phyloP scores from a whole-genome alignment of 2,797 vertebrate genomes.

The Lutjanus campechanus region DNA sequence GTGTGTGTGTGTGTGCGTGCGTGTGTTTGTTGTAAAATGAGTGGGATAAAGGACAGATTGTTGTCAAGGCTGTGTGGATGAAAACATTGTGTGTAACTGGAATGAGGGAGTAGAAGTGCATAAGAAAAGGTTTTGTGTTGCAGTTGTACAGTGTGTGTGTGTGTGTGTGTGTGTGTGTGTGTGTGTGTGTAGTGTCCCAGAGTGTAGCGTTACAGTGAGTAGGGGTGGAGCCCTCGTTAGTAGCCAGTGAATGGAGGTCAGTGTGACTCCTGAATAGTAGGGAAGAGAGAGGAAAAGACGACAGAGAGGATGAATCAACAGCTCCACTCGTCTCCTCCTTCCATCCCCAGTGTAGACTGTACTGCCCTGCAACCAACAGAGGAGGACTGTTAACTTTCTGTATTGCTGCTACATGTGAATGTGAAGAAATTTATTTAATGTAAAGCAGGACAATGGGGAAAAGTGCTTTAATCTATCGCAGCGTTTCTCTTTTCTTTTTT shows the following conservation, averaged over 20 bases:
- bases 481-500: too few species aligned
- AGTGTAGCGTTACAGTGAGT: slow-evolving; percentile 68
- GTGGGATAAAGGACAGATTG: slow-evolving; percentile 63
- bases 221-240: slow-evolving; percentile 51
- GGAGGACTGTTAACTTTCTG: neutral
- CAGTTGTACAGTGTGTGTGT: slow-evolving; percentile 27
- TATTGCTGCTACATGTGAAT: neutral
- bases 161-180: slow-evolving; percentile 10
- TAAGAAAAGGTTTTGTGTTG: slow-evolving; percentile 62
- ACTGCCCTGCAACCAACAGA: neutral
- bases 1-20: slow-evolving; percentile 20
- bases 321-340: slow-evolving; percentile 23
- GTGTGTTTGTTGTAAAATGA: slow-evolving; percentile 13
- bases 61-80: slow-evolving; percentile 46
- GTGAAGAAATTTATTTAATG: neutral
- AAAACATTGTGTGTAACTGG: slow-evolving; percentile 57
- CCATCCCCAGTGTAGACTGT: neutral
- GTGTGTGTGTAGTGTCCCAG: slow-evolving; percentile 15
- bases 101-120: slow-evolving; percentile 49
- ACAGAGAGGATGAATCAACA: slow-evolving; percentile 60
- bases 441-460: neutral
- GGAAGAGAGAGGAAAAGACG: slow-evolving; percentile 50
- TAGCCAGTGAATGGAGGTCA: slow-evolving; percentile 73
- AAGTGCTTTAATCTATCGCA: too few species aligned
- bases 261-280: slow-evolving; percentile 70